Evolutionary conservation across 2,113 vertebrate species (phyloP).

Genomic region (Heterotis niloticus): DNA sequence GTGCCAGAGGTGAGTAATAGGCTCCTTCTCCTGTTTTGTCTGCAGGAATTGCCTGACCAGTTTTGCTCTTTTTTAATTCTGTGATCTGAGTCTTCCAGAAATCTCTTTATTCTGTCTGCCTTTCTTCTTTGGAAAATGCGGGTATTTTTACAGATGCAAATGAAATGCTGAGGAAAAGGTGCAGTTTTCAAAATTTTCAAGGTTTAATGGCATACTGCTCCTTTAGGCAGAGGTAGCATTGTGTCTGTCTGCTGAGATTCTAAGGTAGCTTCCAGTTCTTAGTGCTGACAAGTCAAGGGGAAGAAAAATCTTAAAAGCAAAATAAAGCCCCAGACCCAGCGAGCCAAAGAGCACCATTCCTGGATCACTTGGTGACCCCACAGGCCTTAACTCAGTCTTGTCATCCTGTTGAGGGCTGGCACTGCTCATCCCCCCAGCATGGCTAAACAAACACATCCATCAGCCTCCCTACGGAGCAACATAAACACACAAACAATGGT

Average conservation of each 20-base stretch:
- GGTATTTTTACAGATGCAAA: neutral
- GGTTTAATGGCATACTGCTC: neutral
- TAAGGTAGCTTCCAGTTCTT: constrained; percentile 37
- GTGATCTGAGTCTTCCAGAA: neutral
- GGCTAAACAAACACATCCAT: constrained; percentile 57
- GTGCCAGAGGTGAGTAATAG: constrained; percentile 73
- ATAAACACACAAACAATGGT: constrained; percentile 38
- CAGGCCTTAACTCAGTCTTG: constrained; percentile 20
- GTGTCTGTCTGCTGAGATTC: constrained; percentile 31
- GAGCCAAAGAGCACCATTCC: constrained; percentile 44
- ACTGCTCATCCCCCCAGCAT: constrained; percentile 45
- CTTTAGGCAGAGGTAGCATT: neutral
- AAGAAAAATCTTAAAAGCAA: constrained; percentile 1
- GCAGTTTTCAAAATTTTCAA: too few relatives aligned
- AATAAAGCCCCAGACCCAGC: constrained; percentile 20
- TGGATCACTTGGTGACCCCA: constrained; percentile 50
- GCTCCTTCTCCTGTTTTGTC: too few relatives aligned
- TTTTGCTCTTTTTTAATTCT: neutral
- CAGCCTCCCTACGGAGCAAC: constrained; percentile 50
- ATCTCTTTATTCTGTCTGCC: neutral
- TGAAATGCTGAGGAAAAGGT: neutral
- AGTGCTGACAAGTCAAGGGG: constrained; percentile 31
- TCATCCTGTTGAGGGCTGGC: constrained; percentile 32
- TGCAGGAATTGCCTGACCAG: neutral
- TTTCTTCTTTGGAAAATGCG: neutral